phyloP scores from a whole-genome alignment of 2,888 invertebrate species.

The Lithophane leautieri region DNA sequence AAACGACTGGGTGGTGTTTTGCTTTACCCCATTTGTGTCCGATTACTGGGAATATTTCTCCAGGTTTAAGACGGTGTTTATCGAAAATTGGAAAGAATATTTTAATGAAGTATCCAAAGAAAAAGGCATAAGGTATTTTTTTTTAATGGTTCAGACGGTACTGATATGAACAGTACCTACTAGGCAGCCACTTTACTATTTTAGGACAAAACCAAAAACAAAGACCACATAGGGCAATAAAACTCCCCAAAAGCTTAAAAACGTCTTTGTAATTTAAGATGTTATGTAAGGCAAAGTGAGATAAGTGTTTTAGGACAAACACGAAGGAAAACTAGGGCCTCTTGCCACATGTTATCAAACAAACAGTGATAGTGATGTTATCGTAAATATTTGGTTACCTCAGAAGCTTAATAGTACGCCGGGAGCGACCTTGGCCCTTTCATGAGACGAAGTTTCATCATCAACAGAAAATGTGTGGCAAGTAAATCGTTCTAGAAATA shows the following conservation, averaged over 20 bases:
- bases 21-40: too few species aligned
- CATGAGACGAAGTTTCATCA: constrained; percentile 14
- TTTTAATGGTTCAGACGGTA: background rate
- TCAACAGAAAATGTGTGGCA: background rate
- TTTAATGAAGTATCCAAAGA: too few species aligned
- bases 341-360: constrained; percentile 25
- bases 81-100: too few species aligned
- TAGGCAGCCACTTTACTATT: background rate
- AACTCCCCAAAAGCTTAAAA: constrained; percentile 21
- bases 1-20: constrained; percentile 15
- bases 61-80: too few species aligned
- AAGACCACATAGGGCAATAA: constrained; percentile 16
- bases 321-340: constrained; percentile 40
- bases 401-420: background rate
- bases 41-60: too few species aligned
- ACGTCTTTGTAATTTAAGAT: background rate
- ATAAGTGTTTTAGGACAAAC: constrained; percentile 21
- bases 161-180: background rate
- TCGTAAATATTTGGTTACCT: constrained; percentile 28
- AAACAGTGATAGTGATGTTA: constrained; percentile 46
- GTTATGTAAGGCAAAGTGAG: background rate
- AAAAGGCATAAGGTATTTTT: too few species aligned
- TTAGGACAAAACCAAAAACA: background rate
- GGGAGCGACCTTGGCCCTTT: constrained; percentile 41
- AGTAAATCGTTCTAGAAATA: background rate